These are phyloP conservation scores for Petromus typicus DNA, from an alignment of 2,113 vertebrate species.

Conservation along the genomic window DNA sequence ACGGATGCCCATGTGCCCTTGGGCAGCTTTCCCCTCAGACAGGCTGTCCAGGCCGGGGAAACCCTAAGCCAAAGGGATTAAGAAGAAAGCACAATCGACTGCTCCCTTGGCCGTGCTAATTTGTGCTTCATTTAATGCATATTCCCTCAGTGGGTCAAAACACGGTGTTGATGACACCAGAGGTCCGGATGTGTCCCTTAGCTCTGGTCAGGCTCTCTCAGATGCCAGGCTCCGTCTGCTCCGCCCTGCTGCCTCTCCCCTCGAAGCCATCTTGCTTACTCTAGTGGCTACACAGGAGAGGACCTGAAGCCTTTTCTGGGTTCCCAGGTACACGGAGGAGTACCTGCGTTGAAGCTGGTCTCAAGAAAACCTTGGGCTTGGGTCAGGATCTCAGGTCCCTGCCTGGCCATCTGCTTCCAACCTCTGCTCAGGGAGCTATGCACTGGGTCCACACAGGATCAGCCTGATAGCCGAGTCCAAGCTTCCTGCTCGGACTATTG, in stretches of 20 bases:
- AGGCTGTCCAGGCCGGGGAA: slow-evolving; percentile 66
- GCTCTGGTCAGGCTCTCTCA: neutral
- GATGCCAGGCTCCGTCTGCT: neutral
- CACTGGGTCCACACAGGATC: accelerated
- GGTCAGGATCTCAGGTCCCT: neutral
- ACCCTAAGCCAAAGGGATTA: slow-evolving; percentile 78
- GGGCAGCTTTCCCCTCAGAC: slow-evolving; percentile 69
- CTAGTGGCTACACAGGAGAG: neutral
- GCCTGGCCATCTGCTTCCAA: neutral
- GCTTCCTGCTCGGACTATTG: accelerated
- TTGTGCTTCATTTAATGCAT: neutral
- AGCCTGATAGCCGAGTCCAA: too few species aligned
- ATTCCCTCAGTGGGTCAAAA: slow-evolving; percentile 1
- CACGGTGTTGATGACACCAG: neutral
- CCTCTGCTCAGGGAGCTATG: neutral
- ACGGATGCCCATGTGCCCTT: slow-evolving; percentile 73
- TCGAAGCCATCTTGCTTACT: neutral
- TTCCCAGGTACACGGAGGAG: accelerated
- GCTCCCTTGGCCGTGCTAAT: neutral
- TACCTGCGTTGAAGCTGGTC: accelerated
- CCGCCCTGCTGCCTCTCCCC: neutral
- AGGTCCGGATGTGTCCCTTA: accelerated
- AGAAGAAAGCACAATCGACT: slow-evolving; percentile 51
- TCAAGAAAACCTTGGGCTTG: neutral
- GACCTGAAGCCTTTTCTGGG: accelerated